Percentiles rank a stretch among this genome's conserved stretches.
phyloP scores from a whole-genome alignment of 2,113 vertebrate genomes.

The Callospermophilus lateralis region DNA sequence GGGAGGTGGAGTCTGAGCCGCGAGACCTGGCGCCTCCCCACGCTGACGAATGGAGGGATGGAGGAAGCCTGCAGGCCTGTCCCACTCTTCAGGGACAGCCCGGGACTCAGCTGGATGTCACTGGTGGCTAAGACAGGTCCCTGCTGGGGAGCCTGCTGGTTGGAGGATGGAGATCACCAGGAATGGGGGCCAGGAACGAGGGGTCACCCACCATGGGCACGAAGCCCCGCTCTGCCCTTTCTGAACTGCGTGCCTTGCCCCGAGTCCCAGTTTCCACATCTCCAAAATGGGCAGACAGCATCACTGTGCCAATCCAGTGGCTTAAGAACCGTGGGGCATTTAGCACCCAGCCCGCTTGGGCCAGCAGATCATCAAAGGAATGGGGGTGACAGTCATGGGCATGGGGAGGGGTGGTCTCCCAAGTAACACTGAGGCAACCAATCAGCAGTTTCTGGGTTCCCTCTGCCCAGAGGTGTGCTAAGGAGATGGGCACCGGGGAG shows the following conservation, averaged over 20 bases:
- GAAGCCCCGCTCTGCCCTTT: conserved; percentile 44
- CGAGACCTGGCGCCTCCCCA: not conserved
- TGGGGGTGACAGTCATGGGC: no score
- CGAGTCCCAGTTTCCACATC: conserved; percentile 65
- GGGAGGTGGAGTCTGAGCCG: not conserved
- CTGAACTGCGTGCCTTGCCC: conserved; percentile 36
- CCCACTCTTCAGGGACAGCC: not conserved
- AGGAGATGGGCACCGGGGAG: not conserved
- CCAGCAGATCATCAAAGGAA: not conserved
- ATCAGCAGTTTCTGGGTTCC: conserved; percentile 25
- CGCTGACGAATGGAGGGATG: not conserved
- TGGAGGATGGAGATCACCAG: not conserved
- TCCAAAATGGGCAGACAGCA: conserved; percentile 25
- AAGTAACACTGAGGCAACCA: no score
- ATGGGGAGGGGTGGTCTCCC: not conserved
- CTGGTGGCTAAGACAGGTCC: not conserved
- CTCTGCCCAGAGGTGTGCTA: conserved; percentile 8
- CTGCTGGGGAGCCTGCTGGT: no score
- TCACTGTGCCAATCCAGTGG: not conserved
- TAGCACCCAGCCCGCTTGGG: not conserved
- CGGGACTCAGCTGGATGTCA: not conserved
- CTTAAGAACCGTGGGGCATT: not conserved
- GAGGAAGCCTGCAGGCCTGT: not conserved
- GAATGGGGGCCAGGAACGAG: no score
- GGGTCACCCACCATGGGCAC: not conserved